Evolutionary conservation across 2,113 vertebrate genomes (phyloP).

Genomic region (Henicopernis longicauda): DNA sequence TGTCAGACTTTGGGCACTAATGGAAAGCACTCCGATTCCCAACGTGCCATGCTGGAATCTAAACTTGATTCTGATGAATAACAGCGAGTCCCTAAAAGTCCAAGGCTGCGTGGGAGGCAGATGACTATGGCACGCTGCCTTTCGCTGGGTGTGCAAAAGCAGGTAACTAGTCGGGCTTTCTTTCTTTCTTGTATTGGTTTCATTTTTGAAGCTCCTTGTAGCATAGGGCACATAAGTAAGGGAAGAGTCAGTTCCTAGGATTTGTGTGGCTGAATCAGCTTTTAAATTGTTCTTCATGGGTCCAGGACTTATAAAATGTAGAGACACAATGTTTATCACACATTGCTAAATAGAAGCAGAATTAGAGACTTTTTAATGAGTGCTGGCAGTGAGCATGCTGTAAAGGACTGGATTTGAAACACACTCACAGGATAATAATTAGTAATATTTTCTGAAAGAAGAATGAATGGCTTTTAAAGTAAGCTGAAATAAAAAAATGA

Average conservation of each 20-base stretch:
- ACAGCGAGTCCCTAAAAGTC: not conserved
- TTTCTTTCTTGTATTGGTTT: not conserved
- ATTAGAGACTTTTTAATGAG: not conserved
- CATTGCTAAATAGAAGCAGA: not conserved
- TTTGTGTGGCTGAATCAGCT: not conserved
- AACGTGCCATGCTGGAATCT: not conserved
- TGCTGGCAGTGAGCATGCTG: not conserved
- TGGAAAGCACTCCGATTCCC: not conserved
- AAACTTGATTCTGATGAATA: not conserved
- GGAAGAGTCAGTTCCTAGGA: not conserved
- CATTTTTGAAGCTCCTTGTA: not conserved
- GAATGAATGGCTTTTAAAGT: not conserved
- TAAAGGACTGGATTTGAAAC: not conserved
- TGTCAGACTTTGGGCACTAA: not conserved
- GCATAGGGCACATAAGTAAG: not conserved
- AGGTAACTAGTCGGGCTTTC: not conserved
- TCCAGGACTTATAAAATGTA: not conserved
- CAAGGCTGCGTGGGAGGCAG: not conserved
- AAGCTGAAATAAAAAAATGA: not conserved
- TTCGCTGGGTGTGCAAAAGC: not conserved
- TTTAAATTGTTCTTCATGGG: not conserved
- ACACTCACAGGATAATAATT: not conserved
- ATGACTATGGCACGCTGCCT: rapidly evolving
- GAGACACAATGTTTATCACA: not conserved
- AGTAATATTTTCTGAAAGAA: not conserved